Percentiles rank a stretch among this genome's conserved stretches.
phyloP scores from a whole-genome alignment of 2,797 vertebrate species.

The Lutjanus argentimaculatus region DNA sequence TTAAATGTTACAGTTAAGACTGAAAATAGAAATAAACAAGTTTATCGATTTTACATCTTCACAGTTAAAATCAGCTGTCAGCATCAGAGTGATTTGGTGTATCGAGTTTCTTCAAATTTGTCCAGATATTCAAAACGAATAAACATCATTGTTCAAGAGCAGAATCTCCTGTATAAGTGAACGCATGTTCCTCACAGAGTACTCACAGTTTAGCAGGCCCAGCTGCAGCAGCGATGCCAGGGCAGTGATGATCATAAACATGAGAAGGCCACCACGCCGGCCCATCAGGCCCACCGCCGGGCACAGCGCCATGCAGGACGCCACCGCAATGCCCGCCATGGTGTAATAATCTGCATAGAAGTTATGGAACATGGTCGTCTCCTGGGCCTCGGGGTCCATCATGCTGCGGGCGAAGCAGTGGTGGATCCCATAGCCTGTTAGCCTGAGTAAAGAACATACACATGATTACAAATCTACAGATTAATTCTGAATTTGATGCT shows the following conservation, averaged over 20 bases:
- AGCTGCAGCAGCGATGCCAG: conserved; percentile 96
- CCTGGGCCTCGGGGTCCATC: conserved; percentile 90
- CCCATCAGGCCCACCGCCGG: conserved; percentile 93
- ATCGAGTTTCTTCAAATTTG: accelerated
- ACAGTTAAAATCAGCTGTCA: too few relatives aligned
- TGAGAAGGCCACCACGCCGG: conserved; percentile 94
- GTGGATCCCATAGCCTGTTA: conserved; percentile 97
- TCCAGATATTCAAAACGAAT: background rate
- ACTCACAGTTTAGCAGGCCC: conserved; percentile 96
- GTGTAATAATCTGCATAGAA: conserved; percentile 97
- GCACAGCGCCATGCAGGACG: conserved; percentile 94
- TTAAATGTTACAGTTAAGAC: too few relatives aligned
- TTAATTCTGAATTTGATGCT: too few relatives aligned
- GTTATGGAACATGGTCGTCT: conserved; percentile 90
- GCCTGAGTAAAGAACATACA: conserved; percentile 80
- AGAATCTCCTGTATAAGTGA: background rate
- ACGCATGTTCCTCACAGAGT: background rate
- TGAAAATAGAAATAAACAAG: too few relatives aligned
- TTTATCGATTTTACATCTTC: too few relatives aligned
- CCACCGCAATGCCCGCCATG: conserved; percentile 94
- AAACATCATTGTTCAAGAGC: background rate
- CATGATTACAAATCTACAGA: background rate
- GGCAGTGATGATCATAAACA: conserved; percentile 98
- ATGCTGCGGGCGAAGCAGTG: conserved; percentile 98
- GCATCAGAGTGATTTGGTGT: too few relatives aligned